phyloP scores from a whole-genome alignment of 2,888 invertebrate genomes.

The Cheilosia impressa region DNA sequence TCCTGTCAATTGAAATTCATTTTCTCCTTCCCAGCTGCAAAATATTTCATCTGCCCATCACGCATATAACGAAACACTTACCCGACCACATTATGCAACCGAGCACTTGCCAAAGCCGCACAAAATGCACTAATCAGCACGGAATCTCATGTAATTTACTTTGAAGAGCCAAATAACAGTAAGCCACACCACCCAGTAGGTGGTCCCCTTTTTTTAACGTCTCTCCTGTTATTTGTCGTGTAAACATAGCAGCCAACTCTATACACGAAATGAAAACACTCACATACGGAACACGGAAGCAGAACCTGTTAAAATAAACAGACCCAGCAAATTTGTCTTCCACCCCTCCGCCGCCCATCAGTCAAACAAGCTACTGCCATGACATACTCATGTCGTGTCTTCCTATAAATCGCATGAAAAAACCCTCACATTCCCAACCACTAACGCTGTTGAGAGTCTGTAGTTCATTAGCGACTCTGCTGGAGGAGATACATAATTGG shows the following conservation, averaged over 20 bases:
- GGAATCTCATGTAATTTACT: conserved; percentile 52
- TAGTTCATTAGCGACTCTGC: conserved; percentile 63
- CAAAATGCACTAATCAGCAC: conserved; percentile 33
- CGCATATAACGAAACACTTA: conserved; percentile 1
- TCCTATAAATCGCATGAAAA: conserved; percentile 23
- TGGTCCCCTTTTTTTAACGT: conserved; percentile 37
- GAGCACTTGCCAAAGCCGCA: conserved; percentile 2
- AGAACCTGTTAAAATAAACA: conserved; percentile 25
- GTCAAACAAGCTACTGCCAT: background rate
- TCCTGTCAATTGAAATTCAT: too few relatives aligned
- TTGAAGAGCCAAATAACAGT: conserved; percentile 43
- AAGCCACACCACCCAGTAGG: conserved; percentile 10
- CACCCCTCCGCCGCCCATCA: background rate
- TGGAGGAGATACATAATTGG: conserved; percentile 8
- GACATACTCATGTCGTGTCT: conserved; percentile 3
- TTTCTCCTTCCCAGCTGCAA: too few relatives aligned
- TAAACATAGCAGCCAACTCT: conserved; percentile 26
- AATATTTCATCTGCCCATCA: conserved; percentile 10
- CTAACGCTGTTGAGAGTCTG: conserved; percentile 41
- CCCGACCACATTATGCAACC: conserved; percentile 30
- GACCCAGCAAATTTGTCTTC: conserved; percentile 19
- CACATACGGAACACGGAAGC: conserved; percentile 37
- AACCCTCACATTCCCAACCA: conserved; percentile 27
- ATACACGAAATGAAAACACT: conserved; percentile 10
- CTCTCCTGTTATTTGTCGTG: conserved; percentile 39